These are phyloP conservation scores for Cosmopolites sordidus DNA, from an alignment of 2,888 invertebrate species.

Conservation along the genomic window DNA sequence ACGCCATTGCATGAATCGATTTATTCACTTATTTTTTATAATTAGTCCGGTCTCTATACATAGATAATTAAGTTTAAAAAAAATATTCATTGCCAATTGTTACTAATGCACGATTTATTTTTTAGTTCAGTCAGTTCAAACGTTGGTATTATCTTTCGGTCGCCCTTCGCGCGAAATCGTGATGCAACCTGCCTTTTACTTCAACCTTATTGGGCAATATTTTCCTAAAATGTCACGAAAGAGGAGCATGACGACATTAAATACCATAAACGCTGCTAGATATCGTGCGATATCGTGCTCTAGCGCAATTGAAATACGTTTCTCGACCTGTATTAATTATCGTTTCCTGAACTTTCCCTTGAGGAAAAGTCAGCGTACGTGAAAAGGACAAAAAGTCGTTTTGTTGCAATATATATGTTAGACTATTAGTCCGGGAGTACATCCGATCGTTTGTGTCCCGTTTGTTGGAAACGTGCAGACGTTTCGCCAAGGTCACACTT, in stretches of 20 bases:
- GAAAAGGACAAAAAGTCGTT: too few relatives aligned
- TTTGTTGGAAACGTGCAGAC: too few relatives aligned
- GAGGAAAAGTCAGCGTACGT: too few relatives aligned
- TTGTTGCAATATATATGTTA: too few relatives aligned
- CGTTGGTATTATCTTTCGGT: slow-evolving; percentile 9
- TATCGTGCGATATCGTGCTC: slow-evolving; percentile 8
- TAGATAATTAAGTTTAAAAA: background rate
- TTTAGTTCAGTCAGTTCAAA: background rate
- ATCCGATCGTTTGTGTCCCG: too few relatives aligned
- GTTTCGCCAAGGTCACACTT: too few relatives aligned
- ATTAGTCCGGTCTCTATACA: too few relatives aligned
- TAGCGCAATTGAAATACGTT: slow-evolving; percentile 8
- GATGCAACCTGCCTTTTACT: slow-evolving; percentile 14
- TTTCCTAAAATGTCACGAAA: slow-evolving; percentile 17
- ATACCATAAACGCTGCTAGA: slow-evolving; percentile 4
- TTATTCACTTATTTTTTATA: too few relatives aligned
- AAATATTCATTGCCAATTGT: background rate
- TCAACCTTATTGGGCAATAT: slow-evolving; percentile 11
- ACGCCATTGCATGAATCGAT: too few relatives aligned
- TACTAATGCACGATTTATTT: background rate
- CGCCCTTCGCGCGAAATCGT: slow-evolving; percentile 14
- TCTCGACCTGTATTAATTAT: background rate
- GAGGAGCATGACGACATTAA: slow-evolving; percentile 9
- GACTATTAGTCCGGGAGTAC: too few relatives aligned
- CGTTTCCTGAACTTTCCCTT: background rate